Base-by-base conservation (phyloP, 2,797 vertebrate species). In the Lithobates sylvaticus region DNA sequence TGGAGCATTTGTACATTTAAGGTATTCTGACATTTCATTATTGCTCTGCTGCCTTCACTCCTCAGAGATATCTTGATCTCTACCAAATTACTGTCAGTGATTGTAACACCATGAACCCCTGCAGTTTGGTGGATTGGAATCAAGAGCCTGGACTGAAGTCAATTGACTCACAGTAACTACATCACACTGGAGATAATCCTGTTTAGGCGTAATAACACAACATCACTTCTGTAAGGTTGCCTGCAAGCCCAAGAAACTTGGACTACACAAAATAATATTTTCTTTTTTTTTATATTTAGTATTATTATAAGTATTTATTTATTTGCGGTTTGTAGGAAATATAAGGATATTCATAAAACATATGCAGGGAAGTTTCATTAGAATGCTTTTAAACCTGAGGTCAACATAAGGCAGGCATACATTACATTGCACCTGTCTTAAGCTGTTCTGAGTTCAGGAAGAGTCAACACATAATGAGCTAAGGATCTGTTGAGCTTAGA, bases 341-440 rank as follows among this genome's bases (percentile, higher is more conserved):
- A 26, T 67, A 8, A 78, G n/a, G 7, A 39, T 39, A 39, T 39
- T 39, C 58, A 67, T 67, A 36, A 39, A 42, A 78, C 61, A 65
- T 65, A 64, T 78, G 58, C 65, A 42, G 61, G 16, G 44, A 61
- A 39, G 65, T 78, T 54, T 78, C 34, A 64, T 78, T 78, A 78
- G 76, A 78, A 78, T 65, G 36, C 34, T 78, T 67, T 78, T 65
- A 36, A 16, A 78, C 13, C 50, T 78, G n/a, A 78, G 76, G 76
- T 78, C 61, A 67, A 26, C 26, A 65, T 5, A 78, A 78, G 76
- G 34, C 76, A 39, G 16, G 23, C 61, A 78, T 58, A 67, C 23
- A 78, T 67, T 78, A 78, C 61, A 44, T 44, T 65, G 61, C 76
- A 78, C 76, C 76, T 78, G 76, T 67, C 76, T 67, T 67, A 42